A percentile compares a stretch with the other conserved stretches of the same genome.
Conservation (phyloP, 2,888 invertebrate species). For the Scrobipalpa costella region DNA sequence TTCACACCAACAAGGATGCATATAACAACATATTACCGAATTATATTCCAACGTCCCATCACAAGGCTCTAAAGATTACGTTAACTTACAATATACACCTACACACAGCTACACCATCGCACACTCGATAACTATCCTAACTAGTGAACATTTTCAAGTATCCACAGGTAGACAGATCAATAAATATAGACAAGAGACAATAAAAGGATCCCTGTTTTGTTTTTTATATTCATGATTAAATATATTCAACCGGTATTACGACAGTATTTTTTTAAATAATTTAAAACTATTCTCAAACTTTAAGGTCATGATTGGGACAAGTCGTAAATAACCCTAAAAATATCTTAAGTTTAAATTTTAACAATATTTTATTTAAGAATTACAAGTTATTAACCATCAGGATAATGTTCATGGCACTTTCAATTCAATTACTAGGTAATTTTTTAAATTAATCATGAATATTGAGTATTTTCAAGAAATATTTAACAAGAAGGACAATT, state of each 20-base stretch:
- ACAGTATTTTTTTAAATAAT: constrained; percentile 9
- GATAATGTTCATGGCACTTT: constrained; percentile 45
- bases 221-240: constrained; percentile 37
- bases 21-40: constrained; percentile 20
- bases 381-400: constrained; percentile 41
- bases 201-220: constrained; percentile 60
- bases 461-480: neutral
- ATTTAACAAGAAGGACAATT: constrained; percentile 16
- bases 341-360: constrained; percentile 34
- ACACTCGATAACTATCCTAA: constrained; percentile 29
- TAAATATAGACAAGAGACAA: constrained; percentile 56
- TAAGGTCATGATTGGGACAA: constrained; percentile 22
- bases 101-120: constrained; percentile 30
- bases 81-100: constrained; percentile 31
- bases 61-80: constrained; percentile 50
- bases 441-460: neutral
- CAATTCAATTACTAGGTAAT: constrained; percentile 37
- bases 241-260: constrained; percentile 28
- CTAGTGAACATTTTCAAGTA: constrained; percentile 34
- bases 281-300: constrained; percentile 4
- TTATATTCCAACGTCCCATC: constrained; percentile 40
- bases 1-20: constrained; percentile 14
- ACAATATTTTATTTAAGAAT: constrained; percentile 36
- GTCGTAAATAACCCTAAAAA: constrained; percentile 38
- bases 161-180: constrained; percentile 48